Percentiles rank a stretch among this genome's conserved stretches.
Conservation (phyloP, 2,888 invertebrate genomes). For the Luperina nickerlii region DNA sequence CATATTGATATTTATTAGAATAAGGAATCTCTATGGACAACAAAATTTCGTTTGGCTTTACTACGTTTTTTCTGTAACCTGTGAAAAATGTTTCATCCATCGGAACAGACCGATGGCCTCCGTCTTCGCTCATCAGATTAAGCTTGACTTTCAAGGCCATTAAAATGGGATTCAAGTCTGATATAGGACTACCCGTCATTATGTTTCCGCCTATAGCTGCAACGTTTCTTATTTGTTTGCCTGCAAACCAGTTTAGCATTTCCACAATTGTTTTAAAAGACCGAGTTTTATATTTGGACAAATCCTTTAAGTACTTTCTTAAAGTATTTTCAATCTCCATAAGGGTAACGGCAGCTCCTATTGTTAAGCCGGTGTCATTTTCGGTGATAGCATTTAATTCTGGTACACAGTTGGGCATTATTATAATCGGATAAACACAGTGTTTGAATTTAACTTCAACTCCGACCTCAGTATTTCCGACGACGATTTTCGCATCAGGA, state of each 20-base stretch:
- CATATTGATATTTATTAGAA: constrained; percentile 92
- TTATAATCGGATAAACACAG: constrained; percentile 93
- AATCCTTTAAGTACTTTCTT: constrained; percentile 89
- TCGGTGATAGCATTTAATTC: constrained; percentile 92
- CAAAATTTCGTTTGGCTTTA: constrained; percentile 93
- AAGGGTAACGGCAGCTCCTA: constrained; percentile 96
- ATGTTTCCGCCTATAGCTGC: constrained; percentile 98
- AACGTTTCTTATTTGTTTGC: constrained; percentile 98
- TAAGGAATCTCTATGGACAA: constrained; percentile 94
- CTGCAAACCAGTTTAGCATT: constrained; percentile 98
- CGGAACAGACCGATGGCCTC: constrained; percentile 90
- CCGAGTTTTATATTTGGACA: constrained; percentile 91
- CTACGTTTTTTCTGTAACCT: constrained; percentile 94
- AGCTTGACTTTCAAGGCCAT: constrained; percentile 95
- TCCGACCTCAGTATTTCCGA: constrained; percentile 96
- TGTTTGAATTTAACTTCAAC: constrained; percentile 96
- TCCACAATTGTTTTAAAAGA: constrained; percentile 93
- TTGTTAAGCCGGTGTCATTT: constrained; percentile 90
- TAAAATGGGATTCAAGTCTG: constrained; percentile 97
- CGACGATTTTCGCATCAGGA: constrained; percentile 93
- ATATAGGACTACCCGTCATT: constrained; percentile 98
- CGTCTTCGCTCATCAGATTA: constrained; percentile 90
- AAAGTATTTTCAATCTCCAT: constrained; percentile 93
- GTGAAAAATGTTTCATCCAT: constrained; percentile 95
- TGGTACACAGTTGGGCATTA: constrained; percentile 96